These are phyloP conservation scores for Rhopalosiphum padi DNA, from an alignment of 1,140 invertebrate genomes.

Conservation along the genomic window DNA sequence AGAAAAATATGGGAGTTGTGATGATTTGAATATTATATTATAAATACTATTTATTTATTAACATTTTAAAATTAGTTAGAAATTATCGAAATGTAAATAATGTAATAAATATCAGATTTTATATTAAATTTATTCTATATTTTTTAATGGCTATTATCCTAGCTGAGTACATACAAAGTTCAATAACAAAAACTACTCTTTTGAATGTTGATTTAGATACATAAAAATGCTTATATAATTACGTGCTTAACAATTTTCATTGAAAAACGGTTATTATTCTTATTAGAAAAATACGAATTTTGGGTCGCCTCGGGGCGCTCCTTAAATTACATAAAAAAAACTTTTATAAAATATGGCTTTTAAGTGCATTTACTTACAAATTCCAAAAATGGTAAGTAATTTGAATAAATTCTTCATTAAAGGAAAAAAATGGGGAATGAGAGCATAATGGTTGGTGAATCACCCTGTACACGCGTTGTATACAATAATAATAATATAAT, in stretches of 20 bases:
- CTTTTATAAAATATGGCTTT: no score
- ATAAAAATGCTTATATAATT: background rate
- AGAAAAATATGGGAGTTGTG: no score
- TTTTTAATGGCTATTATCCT: no score
- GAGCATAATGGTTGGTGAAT: background rate
- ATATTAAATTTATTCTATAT: no score
- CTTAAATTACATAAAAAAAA: background rate
- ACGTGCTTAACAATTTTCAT: background rate
- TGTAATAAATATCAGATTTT: no score
- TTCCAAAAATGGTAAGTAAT: background rate
- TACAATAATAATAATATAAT: background rate
- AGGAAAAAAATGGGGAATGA: background rate
- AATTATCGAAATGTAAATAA: rapidly evolving
- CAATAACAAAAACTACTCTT: no score
- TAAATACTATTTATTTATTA: no score
- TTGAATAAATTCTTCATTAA: background rate
- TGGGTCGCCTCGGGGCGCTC: no score
- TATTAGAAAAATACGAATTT: background rate
- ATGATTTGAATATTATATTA: no score
- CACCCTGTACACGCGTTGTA: background rate
- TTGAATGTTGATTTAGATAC: background rate
- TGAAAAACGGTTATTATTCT: background rate
- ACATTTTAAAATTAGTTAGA: no score
- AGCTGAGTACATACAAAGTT: no score
- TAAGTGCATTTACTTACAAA: background rate